Evolutionary conservation across 2,113 vertebrate species (phyloP), one percentile per base, ranked within the genome.

Genomic region (Lathamus discolor): DNA sequence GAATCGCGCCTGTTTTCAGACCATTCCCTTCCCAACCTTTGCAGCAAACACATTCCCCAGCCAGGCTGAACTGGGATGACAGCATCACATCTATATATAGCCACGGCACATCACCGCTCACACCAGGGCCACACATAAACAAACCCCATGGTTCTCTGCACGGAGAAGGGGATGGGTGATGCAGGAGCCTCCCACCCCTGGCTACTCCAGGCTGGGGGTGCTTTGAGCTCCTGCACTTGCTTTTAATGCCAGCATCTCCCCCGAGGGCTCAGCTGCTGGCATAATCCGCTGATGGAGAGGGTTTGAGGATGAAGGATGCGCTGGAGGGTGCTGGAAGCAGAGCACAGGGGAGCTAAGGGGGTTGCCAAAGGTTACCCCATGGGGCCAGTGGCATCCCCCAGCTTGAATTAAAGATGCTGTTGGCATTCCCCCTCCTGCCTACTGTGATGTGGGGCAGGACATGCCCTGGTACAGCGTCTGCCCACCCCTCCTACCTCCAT

Each of bases 41-140:
- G 91, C 92, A 93, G 96, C 81, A 91, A 87, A 96, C 72, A 79
- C 93, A 91, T 95, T 96, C 93, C 83, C 86, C 92, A 90, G 88
- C 80, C 92, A 10, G 86, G 86, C 95, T 96, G 96, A 95, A 94
- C 88, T 93, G 22, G 86, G 88, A 90, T 96, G 96, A 95, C 96
- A 95, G 86, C 96, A 94, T 91, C 66, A 12, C 73, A 39, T 81
- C 96, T 96, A 94, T 93, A 93, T 92, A 89, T 94, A 96, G 95
- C 88, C 72, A 5, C 72, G 19, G 72, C 82, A 80, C 61, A 94
- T 95, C 94, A 17, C 90, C 52, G 35, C 92, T 94, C 76, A 8
- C 44, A 55, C n/a, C 92, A 12, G 93, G 95, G 95, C 92, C 87
- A 85, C 93, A 84, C 94, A 88, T 74, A 83, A 96, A 92, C 93